These are phyloP conservation scores for Carpatolechia fugitivella DNA, from an alignment of 2,888 invertebrate species.

Conservation along the genomic window DNA sequence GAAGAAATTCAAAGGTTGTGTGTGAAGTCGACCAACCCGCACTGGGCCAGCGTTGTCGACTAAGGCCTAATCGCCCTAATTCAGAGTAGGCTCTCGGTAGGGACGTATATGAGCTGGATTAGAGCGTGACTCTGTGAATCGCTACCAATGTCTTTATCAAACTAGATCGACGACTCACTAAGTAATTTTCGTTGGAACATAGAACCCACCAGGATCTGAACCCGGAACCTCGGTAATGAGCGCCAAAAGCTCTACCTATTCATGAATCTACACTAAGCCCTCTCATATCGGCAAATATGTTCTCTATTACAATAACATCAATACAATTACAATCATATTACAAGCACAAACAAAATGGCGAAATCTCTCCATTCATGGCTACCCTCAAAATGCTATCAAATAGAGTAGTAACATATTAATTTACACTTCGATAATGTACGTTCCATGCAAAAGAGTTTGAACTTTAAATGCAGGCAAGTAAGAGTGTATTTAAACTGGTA, in stretches of 20 bases:
- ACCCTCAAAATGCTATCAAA: conserved; percentile 51
- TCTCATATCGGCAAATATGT: conserved; percentile 47
- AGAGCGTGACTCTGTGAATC: too few relatives aligned
- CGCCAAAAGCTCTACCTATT: neutral
- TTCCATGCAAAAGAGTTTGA: conserved; percentile 18
- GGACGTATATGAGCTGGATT: too few relatives aligned
- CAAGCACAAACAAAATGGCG: conserved; percentile 25
- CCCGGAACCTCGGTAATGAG: too few relatives aligned
- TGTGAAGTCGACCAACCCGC: too few relatives aligned
- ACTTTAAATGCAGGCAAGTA: conserved; percentile 21
- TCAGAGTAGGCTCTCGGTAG: too few relatives aligned
- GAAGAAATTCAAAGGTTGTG: too few relatives aligned
- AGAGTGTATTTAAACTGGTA: neutral
- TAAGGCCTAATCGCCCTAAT: too few relatives aligned
- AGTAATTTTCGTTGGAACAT: too few relatives aligned
- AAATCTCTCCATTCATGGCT: conserved; percentile 39
- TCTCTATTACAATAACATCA: conserved; percentile 45
- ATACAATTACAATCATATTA: conserved; percentile 48
- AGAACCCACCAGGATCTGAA: too few relatives aligned
- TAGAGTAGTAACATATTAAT: conserved; percentile 58
- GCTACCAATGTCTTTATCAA: too few relatives aligned
- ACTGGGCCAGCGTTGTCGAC: too few relatives aligned
- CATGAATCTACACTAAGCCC: conserved; percentile 23
- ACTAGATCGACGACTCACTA: too few relatives aligned
- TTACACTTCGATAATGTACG: conserved; percentile 39